Conservation (phyloP, 2,797 vertebrate species). For the Pipistrellus pipistrellus region DNA sequence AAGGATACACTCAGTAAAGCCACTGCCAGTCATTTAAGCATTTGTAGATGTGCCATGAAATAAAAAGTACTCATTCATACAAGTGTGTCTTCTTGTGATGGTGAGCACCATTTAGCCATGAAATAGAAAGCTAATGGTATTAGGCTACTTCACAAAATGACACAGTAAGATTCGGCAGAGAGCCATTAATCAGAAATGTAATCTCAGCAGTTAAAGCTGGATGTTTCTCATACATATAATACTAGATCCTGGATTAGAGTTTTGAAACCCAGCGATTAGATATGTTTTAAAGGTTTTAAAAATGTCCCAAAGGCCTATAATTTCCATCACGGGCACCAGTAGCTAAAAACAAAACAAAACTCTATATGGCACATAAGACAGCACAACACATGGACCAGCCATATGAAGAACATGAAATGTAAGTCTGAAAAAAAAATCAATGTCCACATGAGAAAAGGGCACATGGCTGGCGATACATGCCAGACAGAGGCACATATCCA, state of each 20-base stretch:
- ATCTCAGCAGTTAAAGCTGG: not conserved
- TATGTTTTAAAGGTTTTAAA: constrained; percentile 19
- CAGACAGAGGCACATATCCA: too few relatives aligned
- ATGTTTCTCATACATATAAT: not conserved
- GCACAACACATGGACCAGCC: not conserved
- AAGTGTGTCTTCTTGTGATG: not conserved
- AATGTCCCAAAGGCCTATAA: not conserved
- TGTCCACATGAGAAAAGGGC: not conserved
- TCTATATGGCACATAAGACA: not conserved
- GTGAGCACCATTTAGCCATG: not conserved
- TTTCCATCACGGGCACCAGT: not conserved
- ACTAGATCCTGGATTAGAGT: not conserved
- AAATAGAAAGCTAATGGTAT: constrained; percentile 6
- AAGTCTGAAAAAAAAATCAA: not conserved
- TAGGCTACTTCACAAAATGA: constrained; percentile 26
- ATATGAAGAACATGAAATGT: not conserved
- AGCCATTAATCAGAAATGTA: constrained; percentile 5
- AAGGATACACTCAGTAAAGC: not conserved
- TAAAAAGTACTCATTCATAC: constrained; percentile 20
- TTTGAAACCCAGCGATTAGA: not conserved
- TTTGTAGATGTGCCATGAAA: not conserved
- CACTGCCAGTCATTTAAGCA: not conserved
- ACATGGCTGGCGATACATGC: accelerated
- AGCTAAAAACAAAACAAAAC: not conserved
- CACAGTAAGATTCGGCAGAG: not conserved